Percentiles rank a stretch among this genome's conserved stretches.
Conservation (phyloP, 2,797 vertebrate species). For the Malacoctenus gilli region DNA sequence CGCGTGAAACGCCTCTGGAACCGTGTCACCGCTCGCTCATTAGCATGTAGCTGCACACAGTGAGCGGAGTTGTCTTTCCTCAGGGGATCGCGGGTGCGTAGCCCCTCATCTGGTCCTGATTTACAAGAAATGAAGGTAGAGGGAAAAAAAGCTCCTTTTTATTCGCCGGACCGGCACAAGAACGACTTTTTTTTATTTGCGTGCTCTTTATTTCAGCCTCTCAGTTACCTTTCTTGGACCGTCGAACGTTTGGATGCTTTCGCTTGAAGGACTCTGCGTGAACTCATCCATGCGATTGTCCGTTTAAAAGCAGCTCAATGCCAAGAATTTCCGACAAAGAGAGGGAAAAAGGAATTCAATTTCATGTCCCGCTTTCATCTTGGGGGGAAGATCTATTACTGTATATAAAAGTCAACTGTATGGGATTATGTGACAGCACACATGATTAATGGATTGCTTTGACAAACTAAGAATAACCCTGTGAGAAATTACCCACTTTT, state of each 20-base stretch:
- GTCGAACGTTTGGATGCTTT: slow-evolving; percentile 61
- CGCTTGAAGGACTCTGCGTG: slow-evolving; percentile 48
- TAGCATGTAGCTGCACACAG: slow-evolving; percentile 51
- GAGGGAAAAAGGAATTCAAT: slow-evolving; percentile 50
- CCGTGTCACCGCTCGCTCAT: slow-evolving; percentile 43
- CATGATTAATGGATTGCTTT: slow-evolving; percentile 62
- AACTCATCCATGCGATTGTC: slow-evolving; percentile 60
- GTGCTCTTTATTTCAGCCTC: slow-evolving; percentile 54
- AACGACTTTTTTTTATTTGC: slow-evolving; percentile 31
- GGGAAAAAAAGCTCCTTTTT: slow-evolving; percentile 38
- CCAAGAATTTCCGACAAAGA: slow-evolving; percentile 67
- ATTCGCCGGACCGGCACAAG: slow-evolving; percentile 1
- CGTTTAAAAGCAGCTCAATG: slow-evolving; percentile 61
- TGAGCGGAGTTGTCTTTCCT: slow-evolving; percentile 46
- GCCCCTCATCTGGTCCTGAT: slow-evolving; percentile 86
- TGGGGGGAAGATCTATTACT: slow-evolving; percentile 59
- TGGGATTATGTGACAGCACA: slow-evolving; percentile 52
- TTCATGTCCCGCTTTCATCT: slow-evolving; percentile 64
- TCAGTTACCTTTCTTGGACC: slow-evolving; percentile 59
- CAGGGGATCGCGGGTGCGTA: slow-evolving; percentile 35
- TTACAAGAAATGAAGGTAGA: slow-evolving; percentile 75
- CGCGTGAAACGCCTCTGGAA: slow-evolving; percentile 22
- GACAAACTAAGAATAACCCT: slow-evolving; percentile 49
- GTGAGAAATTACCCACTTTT: slow-evolving; percentile 45
- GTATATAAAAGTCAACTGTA: slow-evolving; percentile 60